A percentile compares a stretch with the other conserved stretches of the same genome.
These are phyloP conservation scores for Eubucco bourcierii DNA, from an alignment of 2,113 vertebrate genomes.

Conservation along the genomic window DNA sequence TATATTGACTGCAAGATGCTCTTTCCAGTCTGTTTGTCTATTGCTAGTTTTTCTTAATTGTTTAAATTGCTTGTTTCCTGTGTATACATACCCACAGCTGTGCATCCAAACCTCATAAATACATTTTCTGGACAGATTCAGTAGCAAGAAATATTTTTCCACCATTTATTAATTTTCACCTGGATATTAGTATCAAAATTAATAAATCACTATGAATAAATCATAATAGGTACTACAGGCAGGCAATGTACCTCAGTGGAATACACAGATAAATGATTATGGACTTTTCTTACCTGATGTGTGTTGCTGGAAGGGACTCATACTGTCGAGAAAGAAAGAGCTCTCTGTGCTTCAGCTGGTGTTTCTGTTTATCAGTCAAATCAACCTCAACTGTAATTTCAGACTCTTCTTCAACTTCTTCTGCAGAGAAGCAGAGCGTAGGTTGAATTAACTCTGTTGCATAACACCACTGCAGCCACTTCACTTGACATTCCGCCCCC, in stretches of 20 bases:
- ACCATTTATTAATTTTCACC: too few relatives aligned
- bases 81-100: too few relatives aligned
- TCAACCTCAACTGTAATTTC: constrained; percentile 88
- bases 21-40: too few relatives aligned
- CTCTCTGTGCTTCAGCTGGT: constrained; percentile 95
- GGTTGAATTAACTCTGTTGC: constrained; percentile 51
- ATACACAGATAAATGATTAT: background rate
- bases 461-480: constrained; percentile 35
- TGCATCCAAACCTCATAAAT: too few relatives aligned
- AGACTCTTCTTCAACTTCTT: constrained; percentile 97
- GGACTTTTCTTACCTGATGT: constrained; percentile 85
- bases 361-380: constrained; percentile 97
- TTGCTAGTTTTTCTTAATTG: too few relatives aligned
- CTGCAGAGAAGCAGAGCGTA: constrained; percentile 78
- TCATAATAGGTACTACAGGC: background rate
- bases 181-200: too few relatives aligned
- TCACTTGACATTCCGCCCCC: constrained; percentile 18
- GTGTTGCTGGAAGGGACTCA: constrained; percentile 93
- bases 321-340: constrained; percentile 96
- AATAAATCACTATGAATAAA: too few relatives aligned
- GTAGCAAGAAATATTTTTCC: too few relatives aligned
- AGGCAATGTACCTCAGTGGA: background rate
- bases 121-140: too few relatives aligned
- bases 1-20: too few relatives aligned
- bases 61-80: too few relatives aligned